A percentile compares a stretch with the other conserved stretches of the same genome.
Conservation (phyloP, 2,113 vertebrate genomes). For the Garra rufa region DNA sequence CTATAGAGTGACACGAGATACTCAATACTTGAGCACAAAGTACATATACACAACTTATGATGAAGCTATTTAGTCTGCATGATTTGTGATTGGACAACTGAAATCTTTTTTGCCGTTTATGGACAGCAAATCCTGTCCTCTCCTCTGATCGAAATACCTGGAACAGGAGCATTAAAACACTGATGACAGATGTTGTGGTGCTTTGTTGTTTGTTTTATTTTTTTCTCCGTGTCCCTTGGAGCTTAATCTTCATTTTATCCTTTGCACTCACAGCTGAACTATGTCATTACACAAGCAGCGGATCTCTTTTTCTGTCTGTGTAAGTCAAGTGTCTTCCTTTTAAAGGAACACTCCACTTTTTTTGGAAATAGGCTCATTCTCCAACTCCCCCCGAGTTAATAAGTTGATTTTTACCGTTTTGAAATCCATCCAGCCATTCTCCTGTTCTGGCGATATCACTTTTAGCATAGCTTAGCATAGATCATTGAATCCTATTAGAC, state of each 20-base stretch:
- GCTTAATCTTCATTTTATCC: not conserved
- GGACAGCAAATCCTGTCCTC: not conserved
- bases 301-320: not conserved
- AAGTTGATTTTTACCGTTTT: no score
- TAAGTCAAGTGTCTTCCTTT: no score
- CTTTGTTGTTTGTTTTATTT: not conserved
- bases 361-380: no score
- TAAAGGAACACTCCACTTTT: no score
- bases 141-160: not conserved
- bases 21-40: no score
- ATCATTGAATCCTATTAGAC: no score
- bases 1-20: not conserved
- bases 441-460: no score
- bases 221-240: not conserved
- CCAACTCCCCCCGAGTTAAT: no score
- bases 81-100: not conserved
- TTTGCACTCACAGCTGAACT: not conserved
- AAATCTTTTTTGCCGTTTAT: not conserved
- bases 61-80: not conserved
- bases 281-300: not conserved
- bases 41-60: not conserved
- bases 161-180: slow-evolving; percentile 7
- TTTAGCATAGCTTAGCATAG: no score
- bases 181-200: not conserved
- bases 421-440: no score